phyloP scores from a whole-genome alignment of 2,888 invertebrate species.

The Stictocephala bisonia region DNA sequence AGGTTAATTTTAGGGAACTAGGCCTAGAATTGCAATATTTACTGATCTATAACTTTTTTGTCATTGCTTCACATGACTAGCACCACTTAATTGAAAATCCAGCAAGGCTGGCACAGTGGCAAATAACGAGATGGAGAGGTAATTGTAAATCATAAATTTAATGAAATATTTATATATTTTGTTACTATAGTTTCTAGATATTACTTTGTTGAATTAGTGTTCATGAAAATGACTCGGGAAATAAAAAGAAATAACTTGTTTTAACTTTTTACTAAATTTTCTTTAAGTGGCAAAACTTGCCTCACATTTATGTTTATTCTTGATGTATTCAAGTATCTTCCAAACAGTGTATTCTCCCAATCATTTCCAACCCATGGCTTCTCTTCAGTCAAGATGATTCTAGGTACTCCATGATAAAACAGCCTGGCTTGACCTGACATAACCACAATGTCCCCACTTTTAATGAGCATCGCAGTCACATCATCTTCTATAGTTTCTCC shows the following conservation, averaged over 20 bases:
- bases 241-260: background rate
- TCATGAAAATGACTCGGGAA: too few species aligned
- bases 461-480: slow-evolving; percentile 78
- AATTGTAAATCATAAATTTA: too few species aligned
- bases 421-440: slow-evolving; percentile 88
- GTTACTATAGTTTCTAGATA: background rate
- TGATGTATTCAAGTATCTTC: slow-evolving; percentile 73
- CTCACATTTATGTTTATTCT: slow-evolving; percentile 95
- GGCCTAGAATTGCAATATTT: too few species aligned
- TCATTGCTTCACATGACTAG: too few species aligned
- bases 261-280: slow-evolving; percentile 23
- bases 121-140: too few species aligned
- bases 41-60: too few species aligned
- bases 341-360: slow-evolving; percentile 6
- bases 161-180: too few species aligned
- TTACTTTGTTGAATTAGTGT: background rate
- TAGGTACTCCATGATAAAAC: slow-evolving; percentile 95
- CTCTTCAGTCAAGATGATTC: slow-evolving; percentile 72
- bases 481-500: slow-evolving; percentile 76
- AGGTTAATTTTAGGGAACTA: too few species aligned
- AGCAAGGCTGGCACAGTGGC: too few species aligned
- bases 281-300: slow-evolving; percentile 73
- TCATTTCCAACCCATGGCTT: background rate
- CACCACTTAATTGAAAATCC: too few species aligned
- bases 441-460: slow-evolving; percentile 90